These are phyloP conservation scores for Lucilia cuprina DNA, from an alignment of 1,140 invertebrate genomes.

Conservation along the genomic window DNA sequence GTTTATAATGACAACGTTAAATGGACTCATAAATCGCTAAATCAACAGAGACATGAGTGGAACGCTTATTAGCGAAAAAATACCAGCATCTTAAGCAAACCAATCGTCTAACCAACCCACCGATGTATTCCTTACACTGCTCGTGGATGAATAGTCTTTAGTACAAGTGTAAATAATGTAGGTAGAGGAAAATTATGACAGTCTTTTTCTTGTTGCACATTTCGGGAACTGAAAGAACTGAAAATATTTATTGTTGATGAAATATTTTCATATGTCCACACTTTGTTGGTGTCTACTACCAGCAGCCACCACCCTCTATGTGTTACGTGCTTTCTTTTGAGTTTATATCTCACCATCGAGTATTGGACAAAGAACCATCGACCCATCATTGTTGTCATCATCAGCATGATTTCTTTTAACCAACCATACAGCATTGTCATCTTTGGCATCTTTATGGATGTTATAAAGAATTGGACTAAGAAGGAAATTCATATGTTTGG, in stretches of 20 bases:
- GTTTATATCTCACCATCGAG: neutral
- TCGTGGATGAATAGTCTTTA: neutral
- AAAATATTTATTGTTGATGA: neutral
- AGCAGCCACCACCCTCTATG: neutral
- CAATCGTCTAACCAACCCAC: neutral
- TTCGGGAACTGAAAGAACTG: neutral
- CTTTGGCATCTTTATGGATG: neutral
- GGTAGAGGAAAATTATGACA: neutral
- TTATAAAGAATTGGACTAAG: neutral
- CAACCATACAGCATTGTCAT: neutral
- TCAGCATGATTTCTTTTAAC: neutral
- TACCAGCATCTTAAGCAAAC: neutral
- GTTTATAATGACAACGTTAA: neutral
- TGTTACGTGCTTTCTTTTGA: neutral
- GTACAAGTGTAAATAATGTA: neutral
- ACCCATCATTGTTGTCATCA: neutral
- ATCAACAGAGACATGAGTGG: neutral
- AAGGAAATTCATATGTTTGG: neutral
- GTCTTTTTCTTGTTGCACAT: neutral
- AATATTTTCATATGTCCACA: conserved; percentile 10
- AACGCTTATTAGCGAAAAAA: neutral
- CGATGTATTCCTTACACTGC: neutral
- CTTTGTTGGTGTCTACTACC: neutral
- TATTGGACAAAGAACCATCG: conserved; percentile 5
- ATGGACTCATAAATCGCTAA: conserved; percentile 17